phyloP scores from a whole-genome alignment of 2,888 invertebrate genomes.

The Eulithis testata region DNA sequence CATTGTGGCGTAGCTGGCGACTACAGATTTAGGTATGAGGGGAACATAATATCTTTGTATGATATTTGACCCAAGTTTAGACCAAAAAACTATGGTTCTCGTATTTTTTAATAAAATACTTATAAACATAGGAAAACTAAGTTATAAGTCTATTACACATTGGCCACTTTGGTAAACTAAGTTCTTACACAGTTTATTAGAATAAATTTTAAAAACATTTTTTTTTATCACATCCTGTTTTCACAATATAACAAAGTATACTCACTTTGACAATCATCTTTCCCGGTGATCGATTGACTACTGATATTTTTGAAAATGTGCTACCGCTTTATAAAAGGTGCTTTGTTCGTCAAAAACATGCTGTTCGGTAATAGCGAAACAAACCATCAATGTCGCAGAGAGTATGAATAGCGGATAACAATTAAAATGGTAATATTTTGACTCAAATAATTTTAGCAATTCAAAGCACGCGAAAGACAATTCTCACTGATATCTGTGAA shows the following conservation, averaged over 20 bases:
- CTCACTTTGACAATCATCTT: conserved; percentile 79
- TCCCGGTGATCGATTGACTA: conserved; percentile 71
- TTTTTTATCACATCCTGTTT: no score
- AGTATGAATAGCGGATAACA: conserved; percentile 75
- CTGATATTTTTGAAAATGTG: conserved; percentile 74
- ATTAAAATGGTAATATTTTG: conserved; percentile 62
- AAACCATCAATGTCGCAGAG: conserved; percentile 81
- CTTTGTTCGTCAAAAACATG: conserved; percentile 77
- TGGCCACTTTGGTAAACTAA: not conserved
- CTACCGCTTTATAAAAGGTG: conserved; percentile 72
- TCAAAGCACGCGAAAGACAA: conserved; percentile 71
- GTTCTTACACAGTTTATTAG: not conserved
- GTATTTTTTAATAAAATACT: no score
- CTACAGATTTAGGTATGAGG: no score
- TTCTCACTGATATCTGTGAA: conserved; percentile 65
- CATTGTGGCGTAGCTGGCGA: no score
- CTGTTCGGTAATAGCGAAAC: conserved; percentile 81
- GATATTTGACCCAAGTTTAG: no score
- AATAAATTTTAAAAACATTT: not conserved
- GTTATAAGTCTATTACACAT: no score
- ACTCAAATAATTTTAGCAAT: conserved; percentile 56
- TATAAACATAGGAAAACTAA: no score
- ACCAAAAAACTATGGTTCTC: no score
- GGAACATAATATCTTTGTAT: no score
- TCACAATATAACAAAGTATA: conserved; percentile 31